Evolutionary conservation across 1,140 invertebrate species (phyloP), one percentile per base, ranked within the genome.

Genomic region (Nymphalis io): DNA sequence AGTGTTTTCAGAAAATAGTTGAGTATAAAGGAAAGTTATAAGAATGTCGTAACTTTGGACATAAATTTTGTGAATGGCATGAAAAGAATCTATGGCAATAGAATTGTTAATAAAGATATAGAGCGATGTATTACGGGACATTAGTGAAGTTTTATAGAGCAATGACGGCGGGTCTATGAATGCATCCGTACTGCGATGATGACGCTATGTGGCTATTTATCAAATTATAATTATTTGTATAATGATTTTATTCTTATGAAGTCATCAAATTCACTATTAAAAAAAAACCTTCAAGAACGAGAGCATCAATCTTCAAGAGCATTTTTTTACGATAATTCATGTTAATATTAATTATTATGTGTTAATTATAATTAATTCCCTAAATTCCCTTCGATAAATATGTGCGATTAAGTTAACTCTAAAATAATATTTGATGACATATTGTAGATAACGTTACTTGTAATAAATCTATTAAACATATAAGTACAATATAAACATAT

Each of bases 21-120:
- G 80, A 78, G 81, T 68, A 87, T 85, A 83, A 90, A 87, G 87
- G 83, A 86, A 89, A 88, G 89, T 84, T 87, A 78, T 84, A 89
- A 87, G 79, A 77, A 75, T 70, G 80, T 89, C 89, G 89, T 91
- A 90, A 90, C 82, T 84, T 82, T 55, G 82, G 72, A 78, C 85
- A 87, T 91, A 91, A 91, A 91, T 80, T 82, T 86, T 82, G 84
- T 87, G 84, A 89, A 89, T 85, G 80, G 79, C 73, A 78, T 82
- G 76, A 85, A 88, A 85, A 83, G 85, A 86, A 87, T 89, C 83
- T 83, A 89, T 86, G 80, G 84, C 76, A 78, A 79, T 80, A 75
- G 89, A 89, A 91, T 87, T 88, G 85, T 91, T 91, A 91, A 89
- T 91, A 91, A 89, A 90, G 89, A 89, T 89, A 88, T 90, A 85